Base-by-base conservation (phyloP, 92 coral and sea anemone genomes). In the Epizoanthus rinbou region DNA sequence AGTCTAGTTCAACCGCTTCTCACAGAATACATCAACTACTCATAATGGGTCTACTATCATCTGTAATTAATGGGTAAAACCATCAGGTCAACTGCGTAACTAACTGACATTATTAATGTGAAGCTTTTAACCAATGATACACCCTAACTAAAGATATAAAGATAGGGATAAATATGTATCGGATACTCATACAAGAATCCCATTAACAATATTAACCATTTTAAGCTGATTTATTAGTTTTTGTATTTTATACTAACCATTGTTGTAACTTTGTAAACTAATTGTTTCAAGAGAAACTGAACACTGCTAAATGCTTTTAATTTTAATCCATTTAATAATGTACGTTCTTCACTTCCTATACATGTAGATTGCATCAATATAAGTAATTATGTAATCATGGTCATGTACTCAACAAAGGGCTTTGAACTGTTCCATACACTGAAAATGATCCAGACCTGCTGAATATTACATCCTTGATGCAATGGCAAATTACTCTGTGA, bases 11-110 rank as follows among this genome's bases (percentile, higher is more conserved):
- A 33, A 37, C 23, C 10, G 13, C 70, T 76, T 76, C 69, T 76
- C 82, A 45, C 71, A 78, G 82, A 62, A 78, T 72, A 78, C 69
- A 65, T 78, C 82, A 63, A 43, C 82, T 78, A 1, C 72, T 78
- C 82, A 18, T 31, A 15, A 37, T 24, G 54, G 66, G 15, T 21
- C 24, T 78, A 18, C 47, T 37, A 39, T 57, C 64, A 5, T 35
- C 39, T 7, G 35, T 62, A 63, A 78, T 14, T 62, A 63, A 78
- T 14, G 82, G 43, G 65, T 78, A 62, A 78, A 76, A 58, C 21
- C n/a, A 18, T 39, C 3, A 5, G 43, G 45, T 3, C 16, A 75
- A 53, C 10, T 16, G 9, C 43, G n/a, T 6, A 57, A 52, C 80
- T 58, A 25, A 33, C n/a, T 3, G 37, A 41, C n/a, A 14, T 33